These are phyloP conservation scores for Sebastes ruberrimus DNA, from an alignment of 2,797 vertebrate species.

Conservation along the genomic window DNA sequence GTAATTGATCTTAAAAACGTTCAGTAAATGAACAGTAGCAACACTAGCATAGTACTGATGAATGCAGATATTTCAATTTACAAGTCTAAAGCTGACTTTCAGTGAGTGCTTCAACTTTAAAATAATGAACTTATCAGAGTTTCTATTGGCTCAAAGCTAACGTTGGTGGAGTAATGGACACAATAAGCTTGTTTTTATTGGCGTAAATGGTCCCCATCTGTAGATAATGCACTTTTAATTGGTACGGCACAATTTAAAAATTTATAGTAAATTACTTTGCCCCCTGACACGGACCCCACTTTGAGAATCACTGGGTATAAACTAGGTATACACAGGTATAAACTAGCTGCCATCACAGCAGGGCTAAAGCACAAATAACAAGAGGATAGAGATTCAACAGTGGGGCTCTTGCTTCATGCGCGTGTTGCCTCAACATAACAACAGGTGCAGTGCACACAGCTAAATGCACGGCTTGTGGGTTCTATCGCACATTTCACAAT, in stretches of 20 bases:
- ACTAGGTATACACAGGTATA: not conserved
- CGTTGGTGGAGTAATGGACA: not conserved
- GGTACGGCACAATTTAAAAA: no score
- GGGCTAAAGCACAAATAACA: slow-evolving; percentile 28
- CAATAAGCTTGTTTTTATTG: not conserved
- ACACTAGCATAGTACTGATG: not conserved
- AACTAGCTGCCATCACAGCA: slow-evolving; percentile 20
- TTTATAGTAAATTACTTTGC: not conserved
- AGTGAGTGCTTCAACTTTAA: no score
- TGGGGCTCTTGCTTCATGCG: slow-evolving; percentile 17
- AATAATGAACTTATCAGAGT: not conserved
- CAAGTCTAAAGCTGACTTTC: no score
- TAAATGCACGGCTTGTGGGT: slow-evolving; percentile 40
- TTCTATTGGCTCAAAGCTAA: not conserved
- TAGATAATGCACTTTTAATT: not conserved
- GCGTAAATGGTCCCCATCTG: not conserved
- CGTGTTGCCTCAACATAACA: slow-evolving; percentile 30
- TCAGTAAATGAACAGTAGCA: not conserved
- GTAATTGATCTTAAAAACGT: not conserved
- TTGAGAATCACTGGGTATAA: not conserved
- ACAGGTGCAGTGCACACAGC: slow-evolving; percentile 38
- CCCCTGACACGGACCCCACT: not conserved
- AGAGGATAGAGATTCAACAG: slow-evolving; percentile 27
- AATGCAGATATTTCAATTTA: no score
- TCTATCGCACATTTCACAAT: slow-evolving; percentile 26